Evolutionary conservation across 92 coral and sea anemone genomes (phyloP), one percentile per base, ranked within the genome.

Genomic region (Pocillopora meandrina): DNA sequence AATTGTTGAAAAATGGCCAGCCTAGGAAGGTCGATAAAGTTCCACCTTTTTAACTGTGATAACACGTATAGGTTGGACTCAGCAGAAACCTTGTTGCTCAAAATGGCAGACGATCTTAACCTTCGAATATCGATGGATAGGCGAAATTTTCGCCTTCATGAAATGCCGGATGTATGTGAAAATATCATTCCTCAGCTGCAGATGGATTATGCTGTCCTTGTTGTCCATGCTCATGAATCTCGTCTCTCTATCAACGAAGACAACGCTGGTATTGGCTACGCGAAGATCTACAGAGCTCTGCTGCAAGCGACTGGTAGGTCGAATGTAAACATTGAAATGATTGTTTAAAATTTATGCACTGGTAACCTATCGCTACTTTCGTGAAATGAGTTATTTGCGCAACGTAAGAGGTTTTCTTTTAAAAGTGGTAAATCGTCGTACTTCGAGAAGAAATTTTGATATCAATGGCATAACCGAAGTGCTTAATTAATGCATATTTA

Each of bases 11-110:
- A 70, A 33, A 70, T 70, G 74, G 74, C 35, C 0, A 68, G 20
- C n/a, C 20, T 16, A 6, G 57, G 23, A 55, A 66, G 75, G 66
- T 14, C 19, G 23, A 56, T 61, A 35, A 76, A 52, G 12, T 88
- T 93, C 79, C 91, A 90, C 67, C 73, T 93, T 17, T 93, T 93
- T 80, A 93, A 93, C 84, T 93, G 97, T 65, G 97, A 93, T 79
- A 66, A 72, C 1, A 93, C 95, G 36, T 93, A 70, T 75, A 71
- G 62, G 36, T 70, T 93, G 19, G 89, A 89, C n/a, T 36, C 77
- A 17, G 91, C 91, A n/a, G 89, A 79, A 70, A 61, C 68, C 1
- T 87, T 93, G 8, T 61, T 93, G 31, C 76, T 85, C 16, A 82
- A 81, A 23, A 66, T 82, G 88, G 52, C 60, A 15, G 84, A 70